These are phyloP conservation scores for Didymodactylos carnosus DNA, from an alignment of 2,888 invertebrate genomes.

Conservation along the genomic window DNA sequence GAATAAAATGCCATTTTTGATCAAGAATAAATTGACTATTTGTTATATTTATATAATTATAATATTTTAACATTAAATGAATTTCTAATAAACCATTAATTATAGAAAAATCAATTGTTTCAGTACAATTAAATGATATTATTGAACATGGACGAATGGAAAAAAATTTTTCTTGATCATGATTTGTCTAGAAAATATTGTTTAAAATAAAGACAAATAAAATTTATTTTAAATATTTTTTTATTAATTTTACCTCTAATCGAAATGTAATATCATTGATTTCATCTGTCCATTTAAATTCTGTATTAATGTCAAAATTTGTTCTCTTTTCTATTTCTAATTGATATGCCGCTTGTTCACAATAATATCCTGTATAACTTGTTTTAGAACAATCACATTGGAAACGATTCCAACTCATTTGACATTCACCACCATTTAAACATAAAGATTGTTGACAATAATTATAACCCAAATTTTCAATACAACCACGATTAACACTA, in stretches of 20 bases:
- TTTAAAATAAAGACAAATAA: background rate
- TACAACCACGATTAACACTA: too few relatives aligned
- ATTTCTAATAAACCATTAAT: background rate
- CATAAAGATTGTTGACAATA: constrained; percentile 50
- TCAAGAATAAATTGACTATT: background rate
- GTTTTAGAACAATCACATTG: constrained; percentile 78
- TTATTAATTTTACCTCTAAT: background rate
- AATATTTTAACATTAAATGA: background rate
- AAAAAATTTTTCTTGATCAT: background rate
- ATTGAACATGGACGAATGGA: background rate
- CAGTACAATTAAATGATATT: background rate
- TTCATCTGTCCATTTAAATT: background rate
- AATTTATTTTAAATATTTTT: too few relatives aligned
- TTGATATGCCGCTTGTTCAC: constrained; percentile 45
- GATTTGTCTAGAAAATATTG: background rate
- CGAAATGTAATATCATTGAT: background rate
- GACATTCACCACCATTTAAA: constrained; percentile 64
- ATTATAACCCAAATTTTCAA: too few relatives aligned
- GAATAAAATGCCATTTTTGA: background rate
- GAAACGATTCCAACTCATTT: constrained; percentile 82
- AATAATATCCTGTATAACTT: constrained; percentile 66
- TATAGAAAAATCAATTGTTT: background rate
- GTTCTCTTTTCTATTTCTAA: background rate
- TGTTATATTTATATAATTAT: background rate
- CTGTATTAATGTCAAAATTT: background rate